Conservation (phyloP, 1,140 invertebrate genomes). For the Drosophila lowei region DNA sequence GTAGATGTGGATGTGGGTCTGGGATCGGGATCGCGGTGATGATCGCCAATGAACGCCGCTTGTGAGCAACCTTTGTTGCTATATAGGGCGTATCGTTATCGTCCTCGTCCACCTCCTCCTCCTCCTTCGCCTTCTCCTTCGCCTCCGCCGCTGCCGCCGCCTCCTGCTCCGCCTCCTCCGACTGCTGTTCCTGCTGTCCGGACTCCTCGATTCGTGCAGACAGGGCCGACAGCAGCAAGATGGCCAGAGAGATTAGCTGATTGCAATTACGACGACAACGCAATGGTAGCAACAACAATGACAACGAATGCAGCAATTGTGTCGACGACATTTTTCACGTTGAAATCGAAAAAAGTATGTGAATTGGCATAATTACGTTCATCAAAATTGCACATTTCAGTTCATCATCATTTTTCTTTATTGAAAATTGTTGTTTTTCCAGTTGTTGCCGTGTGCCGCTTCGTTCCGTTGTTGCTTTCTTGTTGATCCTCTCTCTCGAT, state of each 20-base stretch:
- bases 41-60: conserved; percentile 8
- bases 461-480: conserved; percentile 34
- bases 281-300: conserved; percentile 83
- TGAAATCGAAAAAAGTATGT: conserved; percentile 83
- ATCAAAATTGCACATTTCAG: conserved; percentile 82
- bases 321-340: conserved; percentile 83
- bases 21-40: not conserved
- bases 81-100: conserved; percentile 48
- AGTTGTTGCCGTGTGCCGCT: conserved; percentile 12
- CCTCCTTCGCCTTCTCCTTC: conserved; percentile 10
- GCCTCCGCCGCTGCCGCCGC: conserved; percentile 9
- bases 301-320: conserved; percentile 73
- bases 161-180: conserved; percentile 21
- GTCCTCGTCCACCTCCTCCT: conserved; percentile 8
- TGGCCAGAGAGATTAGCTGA: conserved; percentile 69
- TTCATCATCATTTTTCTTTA: conserved; percentile 75
- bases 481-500: conserved; percentile 26
- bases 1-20: not conserved
- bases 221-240: conserved; percentile 73
- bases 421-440: conserved; percentile 31
- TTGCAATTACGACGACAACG: conserved; percentile 83
- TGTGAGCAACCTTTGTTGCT: conserved; percentile 38
- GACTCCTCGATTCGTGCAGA: conserved; percentile 54
- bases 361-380: conserved; percentile 83
- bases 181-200: conserved; percentile 33